A percentile compares a stretch with the other conserved stretches of the same genome.
phyloP scores from a whole-genome alignment of 2,113 vertebrate species.

The Calidris pugnax region DNA sequence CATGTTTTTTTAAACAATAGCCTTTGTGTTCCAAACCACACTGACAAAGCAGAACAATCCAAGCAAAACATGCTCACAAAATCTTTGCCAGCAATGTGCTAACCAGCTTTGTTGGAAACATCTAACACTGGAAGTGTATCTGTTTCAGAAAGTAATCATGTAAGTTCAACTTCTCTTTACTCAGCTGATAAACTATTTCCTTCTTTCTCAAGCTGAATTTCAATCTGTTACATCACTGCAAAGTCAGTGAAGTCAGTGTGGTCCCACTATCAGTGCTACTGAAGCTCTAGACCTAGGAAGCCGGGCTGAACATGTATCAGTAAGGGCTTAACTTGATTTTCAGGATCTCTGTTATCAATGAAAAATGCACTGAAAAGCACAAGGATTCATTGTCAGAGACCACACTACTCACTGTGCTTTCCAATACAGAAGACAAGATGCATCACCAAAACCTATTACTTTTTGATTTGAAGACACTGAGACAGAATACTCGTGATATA shows the following conservation, averaged over 20 bases:
- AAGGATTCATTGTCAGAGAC: not conserved
- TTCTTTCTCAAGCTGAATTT: not conserved
- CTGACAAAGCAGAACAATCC: conserved; percentile 20
- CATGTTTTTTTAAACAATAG: conserved; percentile 44
- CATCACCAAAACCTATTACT: not conserved
- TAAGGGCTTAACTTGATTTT: not conserved
- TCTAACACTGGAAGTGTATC: not conserved
- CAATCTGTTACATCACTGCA: not conserved
- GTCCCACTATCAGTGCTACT: not conserved
- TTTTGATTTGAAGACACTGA: not conserved
- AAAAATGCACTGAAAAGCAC: not conserved
- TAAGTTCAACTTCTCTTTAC: not conserved
- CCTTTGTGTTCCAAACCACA: conserved; percentile 48
- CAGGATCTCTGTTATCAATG: not conserved
- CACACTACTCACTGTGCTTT: not conserved
- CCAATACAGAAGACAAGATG: not conserved
- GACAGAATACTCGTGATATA: not conserved
- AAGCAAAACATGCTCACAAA: conserved; percentile 5
- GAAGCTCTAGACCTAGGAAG: not conserved
- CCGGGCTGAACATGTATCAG: not conserved
- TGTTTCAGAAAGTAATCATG: not conserved
- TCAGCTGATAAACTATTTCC: not conserved
- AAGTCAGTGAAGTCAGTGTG: not conserved
- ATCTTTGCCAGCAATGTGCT: conserved; percentile 13
- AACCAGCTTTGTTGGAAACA: not conserved